Percentiles rank a stretch among this genome's conserved stretches.
These are phyloP conservation scores for Odontocerum albicorne DNA, from an alignment of 2,888 invertebrate genomes.

Conservation along the genomic window DNA sequence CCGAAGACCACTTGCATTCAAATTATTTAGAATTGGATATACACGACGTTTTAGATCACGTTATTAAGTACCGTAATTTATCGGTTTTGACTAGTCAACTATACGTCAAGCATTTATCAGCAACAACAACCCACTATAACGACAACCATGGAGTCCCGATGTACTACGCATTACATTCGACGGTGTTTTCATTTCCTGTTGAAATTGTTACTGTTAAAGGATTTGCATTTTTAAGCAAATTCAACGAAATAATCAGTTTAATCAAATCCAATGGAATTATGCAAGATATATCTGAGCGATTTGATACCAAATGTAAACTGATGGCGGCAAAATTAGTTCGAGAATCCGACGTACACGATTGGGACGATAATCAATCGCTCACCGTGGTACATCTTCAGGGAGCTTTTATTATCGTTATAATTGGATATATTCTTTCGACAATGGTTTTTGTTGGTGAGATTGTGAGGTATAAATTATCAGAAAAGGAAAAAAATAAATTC, in stretches of 20 bases:
- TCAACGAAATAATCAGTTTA: slow-evolving; percentile 40
- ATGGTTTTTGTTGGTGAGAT: slow-evolving; percentile 32
- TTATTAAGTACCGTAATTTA: slow-evolving; percentile 29
- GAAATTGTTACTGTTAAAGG: slow-evolving; percentile 44
- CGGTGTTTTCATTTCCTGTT: slow-evolving; percentile 41
- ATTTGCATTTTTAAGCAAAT: slow-evolving; percentile 40
- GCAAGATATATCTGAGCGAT: slow-evolving; percentile 38
- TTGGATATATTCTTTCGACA: slow-evolving; percentile 23
- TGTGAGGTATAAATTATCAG: slow-evolving; percentile 3
- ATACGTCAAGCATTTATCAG: slow-evolving; percentile 39
- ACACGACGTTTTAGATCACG: slow-evolving; percentile 31
- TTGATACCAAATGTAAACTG: slow-evolving; percentile 22
- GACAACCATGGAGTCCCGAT: slow-evolving; percentile 37
- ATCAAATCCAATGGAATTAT: slow-evolving; percentile 42
- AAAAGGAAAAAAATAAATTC: not conserved
- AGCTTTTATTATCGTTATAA: slow-evolving; percentile 29
- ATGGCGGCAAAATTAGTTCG: slow-evolving; percentile 24
- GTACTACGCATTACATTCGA: slow-evolving; percentile 39
- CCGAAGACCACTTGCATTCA: slow-evolving; percentile 22
- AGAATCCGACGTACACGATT: slow-evolving; percentile 17
- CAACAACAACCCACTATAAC: slow-evolving; percentile 37
- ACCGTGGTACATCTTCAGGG: slow-evolving; percentile 33
- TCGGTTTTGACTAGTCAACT: slow-evolving; percentile 39
- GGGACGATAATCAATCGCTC: slow-evolving; percentile 16
- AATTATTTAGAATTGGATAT: slow-evolving; percentile 32